Evolutionary conservation across 2,888 invertebrate species (phyloP), one percentile per base, ranked within the genome.

Genomic region (Cyclophora albipunctata): DNA sequence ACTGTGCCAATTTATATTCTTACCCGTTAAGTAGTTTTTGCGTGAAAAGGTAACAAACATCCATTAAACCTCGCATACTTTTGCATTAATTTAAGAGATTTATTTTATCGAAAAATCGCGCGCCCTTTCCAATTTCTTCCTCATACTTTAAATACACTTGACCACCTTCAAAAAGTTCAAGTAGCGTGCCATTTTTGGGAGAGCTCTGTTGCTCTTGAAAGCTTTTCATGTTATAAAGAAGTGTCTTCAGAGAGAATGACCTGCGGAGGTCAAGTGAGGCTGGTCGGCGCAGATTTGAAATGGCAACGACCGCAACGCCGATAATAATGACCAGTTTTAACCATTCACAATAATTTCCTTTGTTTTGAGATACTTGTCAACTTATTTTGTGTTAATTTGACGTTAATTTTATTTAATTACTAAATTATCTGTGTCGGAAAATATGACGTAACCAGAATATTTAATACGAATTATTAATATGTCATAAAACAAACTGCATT

Each of bases 251-350:
- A 52, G 51, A 61, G 50, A 55, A 55, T 66, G 63, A 69, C 66
- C 66, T 63, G 47, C 34, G 33, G 42, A 51, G 69, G 35, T 63
- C 73, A 58, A 3, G 45, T 35, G 59, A 51, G 7, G 48, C 45
- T 73, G 72, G 78, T 51, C 59, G 58, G 53, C 55, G 63, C 66
- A 68, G 62, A 69, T 74, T 68, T 56, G 40, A 66, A 74, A 75
- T 79, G 82, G 74, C 82, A 81, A 74, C 76, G 83, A 81, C 80
- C 80, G 72, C 61, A 58, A 58, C 62, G 56, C 58, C 59, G 61
- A 57, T 67, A 37, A 37, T 37, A 59, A 59, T 67, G 61, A 48
- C 34, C 48, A 51, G 50, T 56, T 65, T 55, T 54, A 54, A 57
- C 52, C 51, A 55, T 54, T 53, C 47, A 45, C 49, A 37, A 37